Evolutionary conservation across 2,797 vertebrate species (phyloP), one percentile per base, ranked within the genome.

Genomic region (Enteromius anoplus): DNA sequence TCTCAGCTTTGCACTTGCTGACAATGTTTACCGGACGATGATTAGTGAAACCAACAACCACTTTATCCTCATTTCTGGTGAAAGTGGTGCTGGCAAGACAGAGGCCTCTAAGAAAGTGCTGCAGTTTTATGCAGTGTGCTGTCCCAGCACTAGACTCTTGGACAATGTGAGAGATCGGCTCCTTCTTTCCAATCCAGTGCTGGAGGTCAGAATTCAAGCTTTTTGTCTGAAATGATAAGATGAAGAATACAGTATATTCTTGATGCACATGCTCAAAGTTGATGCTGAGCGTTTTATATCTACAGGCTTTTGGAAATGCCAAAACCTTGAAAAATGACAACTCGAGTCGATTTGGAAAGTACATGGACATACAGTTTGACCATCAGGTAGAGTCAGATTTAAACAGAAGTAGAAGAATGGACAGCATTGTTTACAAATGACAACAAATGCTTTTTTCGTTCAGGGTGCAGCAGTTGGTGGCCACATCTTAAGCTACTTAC

Each of bases 321-420:
- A 97, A 96, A 94, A 99, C 98, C 2, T 91, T 97, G 66, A 96
- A 96, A 86, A 98, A 99, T 21, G 96, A 99, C 93, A 98, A 98
- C 92, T 98, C 98, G 0, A 99, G 97, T 87, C 94, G 97, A 53
- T 98, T 98, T 91, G 97, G 97, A 82, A 99, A 99, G 89, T 98
- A 99, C 91, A 98, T 99, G 98, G 97, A 99, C 51, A 98, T 99
- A 91, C 97, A 99, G 85, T 99, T 99, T 85, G 96, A 98, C 90
- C 96, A 96, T 84, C 96, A 96, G 96, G 98, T 98, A 87, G 9
- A 65, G n/a, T 66, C 8, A 58, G n/a, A 78, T 29, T 83, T 7
- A 7, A 15, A 55, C 5, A n/a, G 6, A 23, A 29, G 15, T 45
- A 29, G n/a, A 51, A 47, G n/a, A 23, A 6, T 8, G 21, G 34